Percentiles rank a stretch among this genome's conserved stretches.
phyloP scores from a whole-genome alignment of 2,888 invertebrate species.

The Cordilura impudica region DNA sequence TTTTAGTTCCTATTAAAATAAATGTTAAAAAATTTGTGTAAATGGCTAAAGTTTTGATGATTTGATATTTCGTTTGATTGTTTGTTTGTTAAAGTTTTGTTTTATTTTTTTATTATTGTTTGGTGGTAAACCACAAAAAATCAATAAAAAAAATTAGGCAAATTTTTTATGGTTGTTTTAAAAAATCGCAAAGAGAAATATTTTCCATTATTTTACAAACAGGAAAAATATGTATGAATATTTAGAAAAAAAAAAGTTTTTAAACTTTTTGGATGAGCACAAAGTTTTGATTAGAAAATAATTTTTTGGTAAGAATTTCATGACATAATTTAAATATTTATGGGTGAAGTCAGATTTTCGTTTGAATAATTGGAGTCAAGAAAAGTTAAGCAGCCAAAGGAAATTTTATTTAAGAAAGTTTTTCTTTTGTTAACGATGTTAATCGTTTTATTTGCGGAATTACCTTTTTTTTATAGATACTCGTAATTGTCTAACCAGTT shows the following conservation, averaged over 20 bases:
- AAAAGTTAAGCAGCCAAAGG: too few species aligned
- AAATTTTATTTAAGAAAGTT: too few species aligned
- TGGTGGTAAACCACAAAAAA: slow-evolving; percentile 29
- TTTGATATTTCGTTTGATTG: slow-evolving; percentile 45
- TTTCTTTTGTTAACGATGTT: too few species aligned
- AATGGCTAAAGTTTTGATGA: slow-evolving; percentile 53
- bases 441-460: too few species aligned
- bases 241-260: slow-evolving; percentile 2
- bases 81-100: slow-evolving; percentile 23
- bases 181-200: background rate
- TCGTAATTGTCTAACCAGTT: too few species aligned
- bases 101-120: slow-evolving; percentile 13
- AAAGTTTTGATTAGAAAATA: slow-evolving; percentile 42
- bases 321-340: background rate
- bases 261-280: slow-evolving; percentile 1
- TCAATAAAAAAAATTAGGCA: slow-evolving; percentile 35
- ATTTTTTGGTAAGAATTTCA: background rate
- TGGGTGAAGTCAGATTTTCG: background rate
- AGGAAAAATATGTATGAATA: background rate
- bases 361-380: too few species aligned
- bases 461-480: too few species aligned
- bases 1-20: slow-evolving; percentile 42
- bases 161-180: slow-evolving; percentile 20
- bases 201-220: background rate
- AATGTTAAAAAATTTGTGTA: slow-evolving; percentile 46